Evolutionary conservation across 2,113 vertebrate genomes (phyloP).

Genomic region (Muntiacus muntjak): DNA sequence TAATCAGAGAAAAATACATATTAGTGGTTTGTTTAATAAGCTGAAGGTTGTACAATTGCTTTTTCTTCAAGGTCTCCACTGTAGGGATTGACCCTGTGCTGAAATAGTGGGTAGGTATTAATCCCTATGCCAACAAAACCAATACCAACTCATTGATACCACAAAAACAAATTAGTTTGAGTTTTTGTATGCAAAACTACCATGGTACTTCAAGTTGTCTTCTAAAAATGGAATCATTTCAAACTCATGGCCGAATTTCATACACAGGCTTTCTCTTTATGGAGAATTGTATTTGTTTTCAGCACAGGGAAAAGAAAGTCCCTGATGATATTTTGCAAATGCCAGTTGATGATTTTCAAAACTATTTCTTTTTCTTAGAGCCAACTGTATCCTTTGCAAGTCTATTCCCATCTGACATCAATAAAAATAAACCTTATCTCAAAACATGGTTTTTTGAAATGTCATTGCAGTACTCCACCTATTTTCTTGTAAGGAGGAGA

Average conservation of each 20-base stretch:
- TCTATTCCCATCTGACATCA: conserved; percentile 58
- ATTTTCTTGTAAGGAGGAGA: conserved; percentile 4
- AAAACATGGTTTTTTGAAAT: conserved; percentile 47
- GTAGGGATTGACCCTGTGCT: not conserved
- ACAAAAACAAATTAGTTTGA: conserved; percentile 26
- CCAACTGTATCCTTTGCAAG: conserved; percentile 50
- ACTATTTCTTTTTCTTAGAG: conserved; percentile 63
- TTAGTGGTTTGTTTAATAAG: conserved; percentile 27
- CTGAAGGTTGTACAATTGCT: not conserved
- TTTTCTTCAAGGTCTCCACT: conserved; percentile 6
- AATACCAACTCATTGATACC: conserved; percentile 43
- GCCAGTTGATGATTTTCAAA: conserved; percentile 63
- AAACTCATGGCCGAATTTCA: conserved; percentile 51
- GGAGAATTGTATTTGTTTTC: conserved; percentile 42
- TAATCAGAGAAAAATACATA: conserved; percentile 19
- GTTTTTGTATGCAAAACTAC: not conserved
- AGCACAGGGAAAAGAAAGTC: not conserved
- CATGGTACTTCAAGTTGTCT: not conserved
- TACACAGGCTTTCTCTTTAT: not conserved
- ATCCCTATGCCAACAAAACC: not conserved
- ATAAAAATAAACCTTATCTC: conserved; percentile 72
- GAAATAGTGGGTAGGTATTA: conserved; percentile 34
- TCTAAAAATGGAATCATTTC: conserved; percentile 51
- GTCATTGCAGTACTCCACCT: conserved; percentile 52
- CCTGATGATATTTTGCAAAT: conserved; percentile 66